A percentile compares a stretch with the other conserved stretches of the same genome.
These are phyloP conservation scores for Liparis tanakae DNA, from an alignment of 2,797 vertebrate species.

Conservation along the genomic window DNA sequence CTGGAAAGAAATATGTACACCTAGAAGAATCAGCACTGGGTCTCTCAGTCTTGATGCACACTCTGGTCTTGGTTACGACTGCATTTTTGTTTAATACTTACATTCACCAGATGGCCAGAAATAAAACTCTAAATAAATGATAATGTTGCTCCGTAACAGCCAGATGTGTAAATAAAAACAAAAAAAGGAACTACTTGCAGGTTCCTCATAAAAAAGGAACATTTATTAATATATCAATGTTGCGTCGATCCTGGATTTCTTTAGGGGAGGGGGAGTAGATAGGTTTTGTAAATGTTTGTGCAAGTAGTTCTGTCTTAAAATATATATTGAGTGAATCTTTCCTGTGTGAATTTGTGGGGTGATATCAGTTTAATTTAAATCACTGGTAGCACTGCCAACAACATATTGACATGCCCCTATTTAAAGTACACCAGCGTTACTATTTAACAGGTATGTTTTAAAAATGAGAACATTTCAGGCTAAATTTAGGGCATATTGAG, in stretches of 20 bases:
- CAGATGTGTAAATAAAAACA: slow-evolving; percentile 14
- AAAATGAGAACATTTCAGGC: neutral
- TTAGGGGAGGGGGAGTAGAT: neutral
- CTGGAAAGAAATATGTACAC: too few species aligned
- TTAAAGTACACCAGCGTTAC: neutral
- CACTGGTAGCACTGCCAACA: neutral
- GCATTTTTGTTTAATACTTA: neutral
- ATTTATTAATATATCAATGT: neutral
- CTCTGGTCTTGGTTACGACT: neutral
- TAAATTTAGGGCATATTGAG: slow-evolving; percentile 1
- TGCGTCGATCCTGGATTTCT: neutral
- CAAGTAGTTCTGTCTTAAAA: slow-evolving; percentile 8
- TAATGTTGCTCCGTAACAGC: slow-evolving; percentile 2
- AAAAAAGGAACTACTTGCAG: neutral
- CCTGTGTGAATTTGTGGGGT: neutral
- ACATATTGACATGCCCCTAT: neutral
- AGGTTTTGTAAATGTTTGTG: neutral
- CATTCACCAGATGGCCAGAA: neutral
- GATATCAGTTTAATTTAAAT: neutral
- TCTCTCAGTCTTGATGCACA: neutral
- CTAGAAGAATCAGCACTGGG: neutral
- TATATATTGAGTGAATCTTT: neutral
- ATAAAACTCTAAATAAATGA: neutral
- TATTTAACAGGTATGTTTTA: neutral
- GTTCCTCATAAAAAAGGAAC: neutral